phyloP scores from a whole-genome alignment of 2,888 invertebrate species.

The Phortica magna region DNA sequence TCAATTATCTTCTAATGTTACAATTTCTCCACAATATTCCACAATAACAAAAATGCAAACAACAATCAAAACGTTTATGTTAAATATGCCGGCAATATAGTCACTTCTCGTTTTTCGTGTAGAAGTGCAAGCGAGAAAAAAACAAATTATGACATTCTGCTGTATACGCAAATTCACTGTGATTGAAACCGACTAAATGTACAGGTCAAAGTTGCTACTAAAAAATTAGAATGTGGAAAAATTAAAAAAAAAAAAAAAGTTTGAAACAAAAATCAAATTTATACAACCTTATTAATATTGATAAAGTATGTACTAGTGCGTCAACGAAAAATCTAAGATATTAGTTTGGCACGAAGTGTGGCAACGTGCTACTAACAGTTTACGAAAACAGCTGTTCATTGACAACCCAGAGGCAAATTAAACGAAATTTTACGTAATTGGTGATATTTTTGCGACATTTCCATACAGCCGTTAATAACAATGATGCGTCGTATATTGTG shows the following conservation, averaged over 20 bases:
- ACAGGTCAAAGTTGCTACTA: too few relatives aligned
- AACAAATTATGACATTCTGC: background rate
- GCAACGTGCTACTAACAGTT: background rate
- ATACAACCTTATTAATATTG: too few relatives aligned
- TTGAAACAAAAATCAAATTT: too few relatives aligned
- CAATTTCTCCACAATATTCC: too few relatives aligned
- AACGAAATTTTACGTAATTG: slow-evolving; percentile 33
- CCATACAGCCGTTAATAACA: slow-evolving; percentile 61
- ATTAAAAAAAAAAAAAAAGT: too few relatives aligned
- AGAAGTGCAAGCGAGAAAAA: background rate
- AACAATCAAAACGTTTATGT: background rate
- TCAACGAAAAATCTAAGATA: too few relatives aligned
- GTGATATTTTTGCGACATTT: slow-evolving; percentile 5
- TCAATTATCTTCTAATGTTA: too few relatives aligned
- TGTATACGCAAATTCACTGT: background rate
- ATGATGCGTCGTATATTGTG: slow-evolving; percentile 63
- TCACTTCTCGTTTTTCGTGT: background rate
- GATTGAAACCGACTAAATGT: background rate
- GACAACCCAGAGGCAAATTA: background rate
- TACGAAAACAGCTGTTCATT: slow-evolving; percentile 14
- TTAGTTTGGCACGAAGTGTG: background rate
- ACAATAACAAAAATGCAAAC: background rate
- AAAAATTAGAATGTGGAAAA: too few relatives aligned
- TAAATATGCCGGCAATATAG: background rate
- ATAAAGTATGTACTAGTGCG: too few relatives aligned